phyloP scores from a whole-genome alignment of 2,113 vertebrate species.

The Erpornis zantholeuca region DNA sequence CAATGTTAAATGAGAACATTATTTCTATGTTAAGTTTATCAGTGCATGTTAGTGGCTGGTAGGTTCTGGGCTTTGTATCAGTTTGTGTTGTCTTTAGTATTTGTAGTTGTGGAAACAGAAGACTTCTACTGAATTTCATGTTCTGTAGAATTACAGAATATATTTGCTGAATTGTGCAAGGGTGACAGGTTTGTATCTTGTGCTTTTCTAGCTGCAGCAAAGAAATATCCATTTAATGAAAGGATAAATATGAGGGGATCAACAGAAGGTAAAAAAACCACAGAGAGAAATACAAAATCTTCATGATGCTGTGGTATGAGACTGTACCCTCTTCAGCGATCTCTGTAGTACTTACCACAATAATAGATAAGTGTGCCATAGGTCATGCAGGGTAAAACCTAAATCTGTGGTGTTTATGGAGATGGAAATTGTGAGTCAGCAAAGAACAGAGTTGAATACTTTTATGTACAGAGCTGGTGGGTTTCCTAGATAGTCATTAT shows the following conservation, averaged over 20 bases:
- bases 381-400: not conserved
- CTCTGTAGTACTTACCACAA: not conserved
- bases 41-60: not conserved
- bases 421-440: not conserved
- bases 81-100: not conserved
- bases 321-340: not conserved
- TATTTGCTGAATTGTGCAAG: not conserved
- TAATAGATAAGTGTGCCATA: not conserved
- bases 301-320: not conserved
- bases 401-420: not conserved
- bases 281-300: not conserved
- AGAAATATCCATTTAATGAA: not conserved
- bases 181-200: not conserved
- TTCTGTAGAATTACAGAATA: not conserved
- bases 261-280: not conserved
- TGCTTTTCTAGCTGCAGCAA: not conserved
- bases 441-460: not conserved
- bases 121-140: not conserved
- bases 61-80: not conserved
- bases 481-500: not conserved
- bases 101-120: not conserved
- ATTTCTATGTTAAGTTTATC: slow-evolving; percentile 3
- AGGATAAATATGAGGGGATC: not conserved
- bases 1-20: not conserved
- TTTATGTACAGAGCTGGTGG: not conserved